These are phyloP conservation scores for Poecilia wingei DNA, from an alignment of 2,797 vertebrate species.

Conservation along the genomic window DNA sequence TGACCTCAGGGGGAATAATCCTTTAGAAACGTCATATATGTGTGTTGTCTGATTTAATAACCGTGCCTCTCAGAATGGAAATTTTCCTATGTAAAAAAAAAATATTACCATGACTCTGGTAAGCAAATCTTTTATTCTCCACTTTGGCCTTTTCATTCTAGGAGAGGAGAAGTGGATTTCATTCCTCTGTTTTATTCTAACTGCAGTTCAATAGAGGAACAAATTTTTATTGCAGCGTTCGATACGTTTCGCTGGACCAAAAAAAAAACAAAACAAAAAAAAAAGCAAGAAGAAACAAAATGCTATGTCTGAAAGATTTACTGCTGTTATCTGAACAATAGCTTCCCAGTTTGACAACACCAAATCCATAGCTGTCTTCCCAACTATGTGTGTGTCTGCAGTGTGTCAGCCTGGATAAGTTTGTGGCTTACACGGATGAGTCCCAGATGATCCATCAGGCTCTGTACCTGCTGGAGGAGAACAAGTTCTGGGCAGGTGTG, in stretches of 20 bases:
- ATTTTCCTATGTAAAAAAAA: background rate
- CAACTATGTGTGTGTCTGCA: conserved; percentile 51
- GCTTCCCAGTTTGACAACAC: background rate
- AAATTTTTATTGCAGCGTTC: background rate
- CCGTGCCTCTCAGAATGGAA: background rate
- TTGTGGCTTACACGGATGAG: conserved; percentile 88
- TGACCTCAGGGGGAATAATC: background rate
- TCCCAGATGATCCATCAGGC: conserved; percentile 85
- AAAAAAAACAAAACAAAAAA: no score
- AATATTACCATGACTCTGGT: background rate
- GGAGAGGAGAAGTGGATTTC: background rate
- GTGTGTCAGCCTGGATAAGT: conserved; percentile 95
- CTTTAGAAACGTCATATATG: background rate
- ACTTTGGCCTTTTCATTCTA: background rate
- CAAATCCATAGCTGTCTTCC: background rate
- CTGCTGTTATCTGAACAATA: background rate
- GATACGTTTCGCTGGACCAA: background rate
- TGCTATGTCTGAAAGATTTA: background rate
- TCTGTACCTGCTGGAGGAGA: conserved; percentile 88
- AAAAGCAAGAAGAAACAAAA: background rate
- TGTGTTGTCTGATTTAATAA: background rate
- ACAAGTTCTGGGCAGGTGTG: conserved; percentile 93
- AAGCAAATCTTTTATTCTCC: background rate
- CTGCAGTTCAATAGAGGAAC: background rate
- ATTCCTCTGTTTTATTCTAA: background rate